Percentiles rank a stretch among this genome's conserved stretches.
Conservation (phyloP, 2,113 vertebrate genomes). For the Sinocyclocheilus anophthalmus region DNA sequence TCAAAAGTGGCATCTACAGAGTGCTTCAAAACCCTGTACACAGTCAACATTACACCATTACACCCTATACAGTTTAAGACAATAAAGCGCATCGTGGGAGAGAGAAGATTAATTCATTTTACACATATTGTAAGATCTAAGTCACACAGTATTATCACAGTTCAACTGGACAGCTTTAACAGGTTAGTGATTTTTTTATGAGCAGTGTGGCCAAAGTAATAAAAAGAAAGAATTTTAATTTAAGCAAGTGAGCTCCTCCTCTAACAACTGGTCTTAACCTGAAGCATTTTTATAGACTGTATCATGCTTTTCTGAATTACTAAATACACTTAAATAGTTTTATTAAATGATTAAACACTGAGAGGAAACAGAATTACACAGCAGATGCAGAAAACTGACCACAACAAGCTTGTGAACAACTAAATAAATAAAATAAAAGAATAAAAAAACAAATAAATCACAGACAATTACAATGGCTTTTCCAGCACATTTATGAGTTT, state of each 20-base stretch:
- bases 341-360: constrained; percentile 27
- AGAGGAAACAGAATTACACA: constrained; percentile 7
- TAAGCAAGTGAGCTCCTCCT: background rate
- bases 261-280: background rate
- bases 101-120: background rate
- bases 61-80: background rate
- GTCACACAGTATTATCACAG: background rate
- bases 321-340: constrained; percentile 30
- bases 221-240: background rate
- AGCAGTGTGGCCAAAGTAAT: constrained; percentile 26
- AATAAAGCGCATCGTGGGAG: background rate
- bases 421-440: constrained; percentile 33
- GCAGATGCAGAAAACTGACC: constrained; percentile 20
- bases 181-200: constrained; percentile 37
- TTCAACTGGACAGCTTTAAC: constrained; percentile 14
- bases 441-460: constrained; percentile 36
- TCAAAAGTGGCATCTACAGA: constrained; percentile 96
- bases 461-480: constrained; percentile 26
- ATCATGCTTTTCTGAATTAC: constrained; percentile 38
- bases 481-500: constrained; percentile 13
- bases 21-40: constrained; percentile 90
- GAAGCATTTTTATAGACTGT: constrained; percentile 38
- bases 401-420: constrained; percentile 21
- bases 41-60: constrained; percentile 14
- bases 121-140: background rate